Conservation (phyloP, 2,888 invertebrate genomes). For the Conus canariensis region DNA sequence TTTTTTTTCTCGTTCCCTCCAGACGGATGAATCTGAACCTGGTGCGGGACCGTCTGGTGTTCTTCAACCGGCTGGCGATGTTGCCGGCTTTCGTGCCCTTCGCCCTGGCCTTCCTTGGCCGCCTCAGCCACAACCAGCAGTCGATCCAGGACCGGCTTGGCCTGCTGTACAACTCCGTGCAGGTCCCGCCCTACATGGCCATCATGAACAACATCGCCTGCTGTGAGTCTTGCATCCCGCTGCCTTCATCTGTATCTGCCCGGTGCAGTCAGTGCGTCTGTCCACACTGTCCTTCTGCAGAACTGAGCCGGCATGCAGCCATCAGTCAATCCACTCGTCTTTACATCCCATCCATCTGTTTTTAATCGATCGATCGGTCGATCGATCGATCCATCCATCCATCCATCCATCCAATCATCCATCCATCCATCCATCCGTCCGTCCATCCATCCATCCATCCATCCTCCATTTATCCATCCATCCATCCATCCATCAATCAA, state of each 20-base stretch:
- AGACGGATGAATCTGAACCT: slow-evolving; percentile 70
- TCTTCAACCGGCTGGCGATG: slow-evolving; percentile 60
- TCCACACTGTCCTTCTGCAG: not conserved
- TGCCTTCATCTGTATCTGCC: not conserved
- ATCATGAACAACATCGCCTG: slow-evolving; percentile 63
- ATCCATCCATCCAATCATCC: too few species aligned
- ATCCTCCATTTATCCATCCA: too few species aligned
- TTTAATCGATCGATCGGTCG: too few species aligned
- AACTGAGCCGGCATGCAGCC: not conserved
- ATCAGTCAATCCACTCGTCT: not conserved
- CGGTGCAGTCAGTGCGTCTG: not conserved
- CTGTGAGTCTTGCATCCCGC: slow-evolving; percentile 59
- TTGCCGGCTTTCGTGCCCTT: slow-evolving; percentile 67
- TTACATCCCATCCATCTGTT: not conserved
- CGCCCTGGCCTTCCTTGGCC: slow-evolving; percentile 68
- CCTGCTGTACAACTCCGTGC: slow-evolving; percentile 66
- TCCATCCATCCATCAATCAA: too few species aligned
- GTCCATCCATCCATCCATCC: too few species aligned
- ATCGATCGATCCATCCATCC: not conserved
- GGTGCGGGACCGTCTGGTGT: slow-evolving; percentile 62
- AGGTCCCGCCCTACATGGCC: slow-evolving; percentile 67
- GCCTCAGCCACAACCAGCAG: slow-evolving; percentile 63
- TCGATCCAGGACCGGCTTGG: slow-evolving; percentile 72
- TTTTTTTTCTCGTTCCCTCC: not conserved
- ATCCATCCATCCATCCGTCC: too few species aligned